phyloP scores from a whole-genome alignment of 1,140 invertebrate species.

The Pseudomyrmex dendroicus region DNA sequence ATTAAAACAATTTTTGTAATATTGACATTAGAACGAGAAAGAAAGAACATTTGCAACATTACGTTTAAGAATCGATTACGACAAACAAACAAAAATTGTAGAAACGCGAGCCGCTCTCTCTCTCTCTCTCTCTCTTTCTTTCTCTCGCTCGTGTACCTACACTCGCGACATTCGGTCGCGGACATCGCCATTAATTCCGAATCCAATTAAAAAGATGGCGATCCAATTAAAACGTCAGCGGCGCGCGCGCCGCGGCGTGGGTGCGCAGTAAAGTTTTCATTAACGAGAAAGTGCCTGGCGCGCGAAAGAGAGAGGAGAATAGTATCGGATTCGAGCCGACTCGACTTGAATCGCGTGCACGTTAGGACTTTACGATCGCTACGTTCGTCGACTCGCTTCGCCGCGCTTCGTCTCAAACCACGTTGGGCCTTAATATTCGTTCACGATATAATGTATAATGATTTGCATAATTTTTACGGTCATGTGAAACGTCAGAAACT shows the following conservation, averaged over 20 bases:
- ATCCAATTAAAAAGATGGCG: constrained; percentile 74
- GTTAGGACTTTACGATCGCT: constrained; percentile 52
- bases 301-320: not conserved
- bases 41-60: too few relatives aligned
- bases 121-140: too few relatives aligned
- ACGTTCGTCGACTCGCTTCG: constrained; percentile 19
- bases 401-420: constrained; percentile 16
- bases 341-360: constrained; percentile 52
- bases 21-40: too few relatives aligned
- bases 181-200: constrained; percentile 68
- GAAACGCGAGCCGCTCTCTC: too few relatives aligned
- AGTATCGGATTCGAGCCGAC: constrained; percentile 45
- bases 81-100: constrained; percentile 23
- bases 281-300: constrained; percentile 73
- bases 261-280: constrained; percentile 73
- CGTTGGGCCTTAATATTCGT: not conserved
- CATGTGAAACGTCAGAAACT: not conserved
- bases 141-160: not conserved
- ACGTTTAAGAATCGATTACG: constrained; percentile 13
- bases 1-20: too few relatives aligned
- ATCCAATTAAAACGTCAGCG: constrained; percentile 72
- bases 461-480: not conserved
- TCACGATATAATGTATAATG: not conserved
- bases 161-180: constrained; percentile 41
- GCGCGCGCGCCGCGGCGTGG: not conserved